Base-by-base conservation (phyloP, 2,888 invertebrate species). In the Eupithecia abbreviata region DNA sequence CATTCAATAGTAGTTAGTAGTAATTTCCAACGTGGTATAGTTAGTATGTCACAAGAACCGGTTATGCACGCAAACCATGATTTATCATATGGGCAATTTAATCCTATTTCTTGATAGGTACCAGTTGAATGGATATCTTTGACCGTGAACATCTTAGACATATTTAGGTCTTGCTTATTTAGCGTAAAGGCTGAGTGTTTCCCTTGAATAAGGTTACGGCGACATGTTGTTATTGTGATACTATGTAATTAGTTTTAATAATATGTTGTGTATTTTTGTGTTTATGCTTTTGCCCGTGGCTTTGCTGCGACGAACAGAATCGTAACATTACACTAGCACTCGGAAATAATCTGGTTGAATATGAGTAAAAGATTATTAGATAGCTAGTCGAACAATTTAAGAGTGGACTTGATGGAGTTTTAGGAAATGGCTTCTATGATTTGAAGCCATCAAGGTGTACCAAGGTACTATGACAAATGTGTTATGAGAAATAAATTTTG, bases 21-120 rank as follows among this genome's bases (percentile, higher is more conserved):
- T 68, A 68, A 18, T 68, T 45, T 45, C 45, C 45, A 45, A n/a
- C 45, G 10, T 43, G 45, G n/a, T n/a, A 58, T 58, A 41, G 13
- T 66, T 45, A 13, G n/a, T 45, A 43, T 68, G 58, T 68, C 45
- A 42, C 42, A 15, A 66, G 41, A 47, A 49, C 30, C 15, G 71
- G 45, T 69, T 69, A 7, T 45, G 79, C 84, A 84, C 82, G 84
- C 84, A 80, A 81, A 75, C 73, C 75, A 71, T 77, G 70, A 77
- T 74, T 74, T 72, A 77, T 70, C 71, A 49, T 77, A 78, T 68
- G 75, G 74, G 66, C 75, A 82, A 82, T 82, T 86, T 82, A 68
- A 80, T 75, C 77, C 62, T 71, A 76, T 77, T 73, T 70, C 75
- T 80, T 75, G 66, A 70, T 71, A 69, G 15, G 18, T 47, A 67